A percentile compares a stretch with the other conserved stretches of the same genome.
Conservation (phyloP, 2,888 invertebrate genomes). For the Dicranocentrus wangi region DNA sequence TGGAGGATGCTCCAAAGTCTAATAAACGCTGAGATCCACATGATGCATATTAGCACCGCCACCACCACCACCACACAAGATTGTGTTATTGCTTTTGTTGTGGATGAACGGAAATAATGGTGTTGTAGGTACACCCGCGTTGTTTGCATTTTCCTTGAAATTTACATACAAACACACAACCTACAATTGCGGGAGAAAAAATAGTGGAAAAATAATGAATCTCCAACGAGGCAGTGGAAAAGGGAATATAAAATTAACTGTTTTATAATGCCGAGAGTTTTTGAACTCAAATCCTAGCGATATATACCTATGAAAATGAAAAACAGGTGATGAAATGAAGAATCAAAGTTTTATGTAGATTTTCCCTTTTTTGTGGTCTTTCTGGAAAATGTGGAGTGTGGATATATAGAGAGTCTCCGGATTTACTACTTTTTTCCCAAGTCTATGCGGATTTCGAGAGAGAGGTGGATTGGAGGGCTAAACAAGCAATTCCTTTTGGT, state of each 20-base stretch:
- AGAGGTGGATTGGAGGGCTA: neutral
- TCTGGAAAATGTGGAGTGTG: conserved; percentile 28
- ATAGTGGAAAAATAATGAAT: conserved; percentile 47
- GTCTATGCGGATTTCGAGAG: neutral
- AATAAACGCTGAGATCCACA: conserved; percentile 27
- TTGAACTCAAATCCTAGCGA: conserved; percentile 9
- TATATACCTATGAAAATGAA: neutral
- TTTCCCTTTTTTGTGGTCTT: conserved; percentile 44
- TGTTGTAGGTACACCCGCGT: conserved; percentile 21
- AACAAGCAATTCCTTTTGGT: conserved; percentile 18
- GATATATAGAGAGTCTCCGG: no score
- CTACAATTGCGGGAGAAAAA: conserved; percentile 19
- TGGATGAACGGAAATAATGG: conserved; percentile 57
- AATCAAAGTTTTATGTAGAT: conserved; percentile 45
- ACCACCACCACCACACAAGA: conserved; percentile 36
- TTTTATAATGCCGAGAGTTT: conserved; percentile 47
- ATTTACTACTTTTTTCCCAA: conserved; percentile 14
- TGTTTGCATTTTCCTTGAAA: conserved; percentile 54
- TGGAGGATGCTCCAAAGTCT: conserved; percentile 1
- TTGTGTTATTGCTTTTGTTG: conserved; percentile 46
- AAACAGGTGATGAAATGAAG: conserved; percentile 56
- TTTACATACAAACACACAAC: neutral
- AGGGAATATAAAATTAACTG: conserved; percentile 47
- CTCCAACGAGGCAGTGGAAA: conserved; percentile 30
- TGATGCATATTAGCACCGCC: conserved; percentile 47